Evolutionary conservation across 1,140 invertebrate genomes (phyloP).

Genomic region (Ceratina japonica): DNA sequence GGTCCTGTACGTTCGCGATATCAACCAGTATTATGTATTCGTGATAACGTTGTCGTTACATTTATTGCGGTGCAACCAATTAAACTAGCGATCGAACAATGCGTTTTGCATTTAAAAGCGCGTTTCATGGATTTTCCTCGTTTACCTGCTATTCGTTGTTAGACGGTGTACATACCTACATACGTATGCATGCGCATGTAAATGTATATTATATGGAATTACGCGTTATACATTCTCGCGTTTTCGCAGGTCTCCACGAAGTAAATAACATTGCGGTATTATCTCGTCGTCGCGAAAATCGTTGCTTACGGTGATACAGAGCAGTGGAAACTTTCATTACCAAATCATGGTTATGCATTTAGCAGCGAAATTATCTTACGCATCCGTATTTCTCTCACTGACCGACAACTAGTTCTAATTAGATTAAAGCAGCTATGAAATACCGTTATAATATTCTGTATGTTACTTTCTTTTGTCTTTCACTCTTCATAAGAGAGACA

Average conservation of each 20-base stretch:
- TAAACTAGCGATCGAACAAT: constrained; percentile 22
- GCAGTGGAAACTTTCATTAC: background rate
- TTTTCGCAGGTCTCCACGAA: background rate
- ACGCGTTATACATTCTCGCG: background rate
- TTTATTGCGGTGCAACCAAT: constrained; percentile 31
- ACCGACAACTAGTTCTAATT: too few species aligned
- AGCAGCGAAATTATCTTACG: too few species aligned
- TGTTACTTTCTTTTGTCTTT: too few species aligned
- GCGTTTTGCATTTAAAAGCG: background rate
- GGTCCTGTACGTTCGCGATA: background rate
- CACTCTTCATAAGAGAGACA: too few species aligned
- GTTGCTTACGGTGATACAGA: background rate
- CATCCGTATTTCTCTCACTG: too few species aligned
- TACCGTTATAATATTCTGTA: too few species aligned
- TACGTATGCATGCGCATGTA: too few species aligned
- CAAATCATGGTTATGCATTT: background rate
- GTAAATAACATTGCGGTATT: constrained; percentile 16
- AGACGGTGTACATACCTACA: background rate
- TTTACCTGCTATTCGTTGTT: background rate
- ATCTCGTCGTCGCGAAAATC: constrained; percentile 5
- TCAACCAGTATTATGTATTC: constrained; percentile 13
- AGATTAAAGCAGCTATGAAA: too few species aligned
- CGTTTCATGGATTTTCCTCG: background rate
- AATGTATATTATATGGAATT: background rate
- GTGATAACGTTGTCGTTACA: constrained; percentile 42